Conservation (phyloP, 2,797 vertebrate species). For the Acipenser transmontanus region DNA sequence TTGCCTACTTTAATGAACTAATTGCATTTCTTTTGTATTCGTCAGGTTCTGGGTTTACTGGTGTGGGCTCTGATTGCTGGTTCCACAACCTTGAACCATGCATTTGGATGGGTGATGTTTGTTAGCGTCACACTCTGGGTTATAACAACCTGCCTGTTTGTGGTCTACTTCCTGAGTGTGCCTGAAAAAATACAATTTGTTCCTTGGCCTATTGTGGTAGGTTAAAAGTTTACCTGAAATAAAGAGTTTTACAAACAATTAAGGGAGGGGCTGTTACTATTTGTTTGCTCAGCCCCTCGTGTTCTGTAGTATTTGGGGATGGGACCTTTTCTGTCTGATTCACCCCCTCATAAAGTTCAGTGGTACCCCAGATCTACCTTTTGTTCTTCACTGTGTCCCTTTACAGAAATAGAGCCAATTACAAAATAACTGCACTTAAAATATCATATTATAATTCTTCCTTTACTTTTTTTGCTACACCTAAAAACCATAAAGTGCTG, state of each 20-base stretch:
- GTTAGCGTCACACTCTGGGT: slow-evolving; percentile 82
- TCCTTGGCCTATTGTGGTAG: slow-evolving; percentile 77
- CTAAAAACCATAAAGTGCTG: background rate
- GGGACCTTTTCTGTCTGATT: no score
- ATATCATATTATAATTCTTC: no score
- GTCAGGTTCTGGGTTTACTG: slow-evolving; percentile 73
- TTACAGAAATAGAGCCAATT: background rate
- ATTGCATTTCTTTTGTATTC: no score
- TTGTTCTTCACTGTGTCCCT: background rate
- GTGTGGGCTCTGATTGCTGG: slow-evolving; percentile 79
- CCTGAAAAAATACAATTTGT: slow-evolving; percentile 50
- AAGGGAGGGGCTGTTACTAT: background rate
- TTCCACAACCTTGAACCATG: slow-evolving; percentile 31
- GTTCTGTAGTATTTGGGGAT: background rate
- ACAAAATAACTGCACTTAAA: no score
- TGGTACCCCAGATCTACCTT: slow-evolving; percentile 30
- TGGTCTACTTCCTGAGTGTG: slow-evolving; percentile 60
- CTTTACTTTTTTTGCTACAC: background rate
- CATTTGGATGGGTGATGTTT: slow-evolving; percentile 85
- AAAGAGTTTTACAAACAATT: background rate
- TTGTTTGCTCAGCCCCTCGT: background rate
- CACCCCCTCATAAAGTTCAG: slow-evolving; percentile 21
- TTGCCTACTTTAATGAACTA: no score
- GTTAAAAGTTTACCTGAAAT: slow-evolving; percentile 25
- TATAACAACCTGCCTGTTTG: slow-evolving; percentile 68